Percentiles rank a stretch among this genome's conserved stretches.
These are phyloP conservation scores for Thermophis baileyi DNA, from an alignment of 2,113 vertebrate species.

Conservation along the genomic window DNA sequence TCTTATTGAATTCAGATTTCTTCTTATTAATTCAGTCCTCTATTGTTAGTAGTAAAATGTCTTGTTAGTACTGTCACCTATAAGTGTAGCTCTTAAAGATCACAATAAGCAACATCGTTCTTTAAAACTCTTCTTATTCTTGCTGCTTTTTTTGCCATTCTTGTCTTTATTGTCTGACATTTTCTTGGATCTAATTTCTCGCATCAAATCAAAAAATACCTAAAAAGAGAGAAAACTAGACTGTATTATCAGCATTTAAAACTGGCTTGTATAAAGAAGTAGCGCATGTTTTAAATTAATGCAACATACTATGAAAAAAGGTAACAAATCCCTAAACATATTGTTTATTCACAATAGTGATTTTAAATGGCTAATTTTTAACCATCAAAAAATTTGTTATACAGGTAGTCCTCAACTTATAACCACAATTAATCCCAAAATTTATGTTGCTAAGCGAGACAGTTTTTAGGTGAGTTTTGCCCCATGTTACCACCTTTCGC, in stretches of 20 bases:
- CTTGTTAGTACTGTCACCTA: conserved; percentile 42
- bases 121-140: conserved; percentile 94
- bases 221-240: conserved; percentile 49
- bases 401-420: not conserved
- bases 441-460: not conserved
- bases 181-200: conserved; percentile 94
- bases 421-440: not conserved
- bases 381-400: not conserved
- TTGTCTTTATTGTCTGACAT: conserved; percentile 96
- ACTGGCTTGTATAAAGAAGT: not conserved
- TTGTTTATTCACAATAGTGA: not conserved
- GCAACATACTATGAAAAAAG: not conserved
- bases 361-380: not conserved
- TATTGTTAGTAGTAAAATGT: conserved; percentile 43
- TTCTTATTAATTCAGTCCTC: conserved; percentile 49
- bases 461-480: not conserved
- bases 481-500: not conserved
- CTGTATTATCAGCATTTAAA: not conserved
- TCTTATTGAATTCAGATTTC: conserved; percentile 48
- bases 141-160: conserved; percentile 89
- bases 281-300: not conserved
- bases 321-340: not conserved
- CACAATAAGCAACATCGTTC: conserved; percentile 90
- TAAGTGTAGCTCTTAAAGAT: conserved; percentile 55
- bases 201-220: conserved; percentile 98